Base-by-base conservation (phyloP, 2,888 invertebrate genomes). In the Nephrotoma appendiculata region DNA sequence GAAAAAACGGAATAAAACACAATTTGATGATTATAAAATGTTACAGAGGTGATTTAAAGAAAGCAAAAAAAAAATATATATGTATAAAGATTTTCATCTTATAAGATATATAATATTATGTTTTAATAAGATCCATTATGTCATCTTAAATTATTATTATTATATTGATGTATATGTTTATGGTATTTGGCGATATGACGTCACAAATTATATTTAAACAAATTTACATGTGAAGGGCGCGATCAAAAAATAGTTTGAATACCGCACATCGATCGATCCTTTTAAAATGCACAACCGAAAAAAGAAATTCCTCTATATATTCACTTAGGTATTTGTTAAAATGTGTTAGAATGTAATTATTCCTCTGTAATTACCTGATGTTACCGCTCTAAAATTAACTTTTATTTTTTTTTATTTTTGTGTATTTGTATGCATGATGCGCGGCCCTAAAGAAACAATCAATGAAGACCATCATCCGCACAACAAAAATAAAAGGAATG, bases 331-430 rank as follows among this genome's bases (percentile, higher is more conserved):
- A 71, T 9, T 31, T 4, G 41, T 42, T 84, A 84, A 84, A 84
- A 84, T 42, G 84, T 84, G 84, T 84, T 84, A 84, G 84, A 84
- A 41, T 84, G 84, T 84, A 84, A 84, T 84, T 84, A 84, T 84
- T 84, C n/a, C 42, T 84, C 84, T 84, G 42, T 84, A 84, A 84
- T 84, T 84, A 84, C 84, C 41, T 43, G 43, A 84, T 71, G 43
- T n/a, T 43, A 86, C 86, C 86, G 86, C 86, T 45, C 86, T 86
- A n/a, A 15, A 86, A 86, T 86, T 86, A 86, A 48, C 48, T 86
- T 45, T 71, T 71, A 31, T 71, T 71, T 15, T 2, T 71, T 31
- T 71, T 71, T n/a, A n/a, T n/a, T 71, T 15, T 2, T 15, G 15
- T 15, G 12, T 71, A 12, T 71, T 19, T 31, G 19, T 71, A 31